Evolutionary conservation across 2,888 invertebrate genomes (phyloP).

Genomic region (Lathronympha strigana): DNA sequence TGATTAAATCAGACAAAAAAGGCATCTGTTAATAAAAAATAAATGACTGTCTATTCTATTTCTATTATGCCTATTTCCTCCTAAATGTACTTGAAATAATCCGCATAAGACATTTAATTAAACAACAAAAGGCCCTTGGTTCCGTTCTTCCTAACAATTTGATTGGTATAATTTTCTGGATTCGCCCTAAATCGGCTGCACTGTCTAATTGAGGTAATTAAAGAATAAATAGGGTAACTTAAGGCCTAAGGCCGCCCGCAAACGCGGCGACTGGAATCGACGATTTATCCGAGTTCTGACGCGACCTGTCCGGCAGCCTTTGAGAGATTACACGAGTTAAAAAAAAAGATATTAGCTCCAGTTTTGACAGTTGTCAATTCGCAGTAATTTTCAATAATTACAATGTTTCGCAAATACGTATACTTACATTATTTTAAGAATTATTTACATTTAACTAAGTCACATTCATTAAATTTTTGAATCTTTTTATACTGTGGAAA

Average conservation of each 20-base stretch:
- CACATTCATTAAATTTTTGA: too few species aligned
- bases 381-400: not conserved
- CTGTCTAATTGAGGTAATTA: conserved; percentile 58
- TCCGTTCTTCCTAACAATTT: conserved; percentile 10
- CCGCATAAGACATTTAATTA: conserved; percentile 1
- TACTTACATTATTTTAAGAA: too few species aligned
- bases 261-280: conserved; percentile 43
- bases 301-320: conserved; percentile 31
- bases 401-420: too few species aligned
- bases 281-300: conserved; percentile 27
- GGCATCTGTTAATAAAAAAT: not conserved
- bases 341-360: not conserved
- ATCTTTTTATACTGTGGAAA: too few species aligned
- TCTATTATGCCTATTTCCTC: too few species aligned
- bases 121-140: conserved; percentile 14
- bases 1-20: too few species aligned
- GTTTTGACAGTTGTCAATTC: not conserved
- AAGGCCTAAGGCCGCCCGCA: conserved; percentile 51
- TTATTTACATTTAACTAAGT: too few species aligned
- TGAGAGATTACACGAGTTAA: conserved; percentile 36
- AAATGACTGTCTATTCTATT: conserved; percentile 2
- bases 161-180: conserved; percentile 18
- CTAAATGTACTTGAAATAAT: not conserved
- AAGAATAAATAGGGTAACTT: conserved; percentile 74
- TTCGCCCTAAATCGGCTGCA: conserved; percentile 40